phyloP scores from a whole-genome alignment of 2,888 invertebrate genomes.

The Nymphalis urticae region DNA sequence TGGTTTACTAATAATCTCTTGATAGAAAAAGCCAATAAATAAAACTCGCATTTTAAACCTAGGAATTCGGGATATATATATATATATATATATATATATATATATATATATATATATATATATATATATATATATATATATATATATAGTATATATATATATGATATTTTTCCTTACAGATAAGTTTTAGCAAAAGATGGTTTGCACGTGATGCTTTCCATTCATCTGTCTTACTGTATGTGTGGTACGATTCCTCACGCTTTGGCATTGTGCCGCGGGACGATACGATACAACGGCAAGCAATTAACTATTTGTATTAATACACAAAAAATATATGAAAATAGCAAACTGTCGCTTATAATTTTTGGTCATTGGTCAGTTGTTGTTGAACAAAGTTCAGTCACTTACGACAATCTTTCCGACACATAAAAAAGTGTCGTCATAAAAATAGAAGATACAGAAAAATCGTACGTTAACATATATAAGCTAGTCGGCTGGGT shows the following conservation, averaged over 20 bases:
- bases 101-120: no score
- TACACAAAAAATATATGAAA: neutral
- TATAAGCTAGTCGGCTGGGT: conserved; percentile 29
- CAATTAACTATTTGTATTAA: conserved; percentile 28
- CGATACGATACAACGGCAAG: conserved; percentile 58
- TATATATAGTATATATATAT: no score
- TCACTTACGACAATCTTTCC: neutral
- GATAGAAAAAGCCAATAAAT: no score
- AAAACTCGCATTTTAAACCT: no score
- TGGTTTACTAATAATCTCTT: no score
- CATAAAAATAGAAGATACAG: neutral
- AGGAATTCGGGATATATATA: no score
- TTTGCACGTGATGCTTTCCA: conserved; percentile 65
- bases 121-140: no score
- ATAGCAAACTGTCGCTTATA: neutral
- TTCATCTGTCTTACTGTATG: conserved; percentile 74
- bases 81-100: no score
- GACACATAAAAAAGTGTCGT: neutral
- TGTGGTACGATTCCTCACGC: conserved; percentile 56
- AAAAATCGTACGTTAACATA: conserved; percentile 21
- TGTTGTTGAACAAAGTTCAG: neutral
- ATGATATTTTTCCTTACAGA: neutral
- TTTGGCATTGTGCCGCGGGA: conserved; percentile 75
- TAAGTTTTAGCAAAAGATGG: conserved; percentile 19
- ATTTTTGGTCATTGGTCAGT: neutral